Percentiles rank a stretch among this genome's conserved stretches.
Evolutionary conservation across 2,113 vertebrate genomes (phyloP).

Genomic region (Heterocephalus glaber): DNA sequence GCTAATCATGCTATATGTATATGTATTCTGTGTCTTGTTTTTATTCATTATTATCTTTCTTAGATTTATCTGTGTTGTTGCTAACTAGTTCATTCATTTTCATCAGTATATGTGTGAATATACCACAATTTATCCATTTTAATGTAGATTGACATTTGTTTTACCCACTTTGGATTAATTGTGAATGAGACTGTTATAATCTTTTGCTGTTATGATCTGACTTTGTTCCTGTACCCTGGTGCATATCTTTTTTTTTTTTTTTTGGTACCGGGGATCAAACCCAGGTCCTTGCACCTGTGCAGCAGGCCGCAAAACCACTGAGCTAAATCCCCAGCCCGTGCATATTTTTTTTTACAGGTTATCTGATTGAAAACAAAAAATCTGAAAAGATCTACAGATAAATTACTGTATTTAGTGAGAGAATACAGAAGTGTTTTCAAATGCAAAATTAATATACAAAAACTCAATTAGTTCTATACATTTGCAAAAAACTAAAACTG

Average conservation of each 20-base stretch:
- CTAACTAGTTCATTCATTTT: conserved; percentile 31
- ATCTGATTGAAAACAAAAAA: neutral
- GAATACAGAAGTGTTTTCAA: neutral
- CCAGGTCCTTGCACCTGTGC: too few species aligned
- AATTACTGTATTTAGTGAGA: conserved; percentile 26
- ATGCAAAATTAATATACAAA: neutral
- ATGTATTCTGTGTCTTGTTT: neutral
- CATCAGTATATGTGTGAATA: neutral
- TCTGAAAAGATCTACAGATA: conserved; percentile 15
- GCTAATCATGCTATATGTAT: neutral
- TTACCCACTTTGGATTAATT: neutral
- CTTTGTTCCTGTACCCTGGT: neutral
- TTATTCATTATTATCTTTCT: conserved; percentile 1
- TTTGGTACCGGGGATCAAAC: too few species aligned
- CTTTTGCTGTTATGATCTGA: conserved; percentile 9
- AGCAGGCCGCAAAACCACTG: too few species aligned
- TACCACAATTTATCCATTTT: neutral
- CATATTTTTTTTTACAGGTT: conserved; percentile 43
- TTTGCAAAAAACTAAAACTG: conserved; percentile 24
- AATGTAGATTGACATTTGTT: neutral
- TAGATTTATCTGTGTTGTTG: neutral
- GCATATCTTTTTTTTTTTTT: conserved; percentile 32
- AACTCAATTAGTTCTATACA: conserved; percentile 5
- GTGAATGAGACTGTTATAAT: conserved; percentile 3
- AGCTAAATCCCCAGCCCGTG: too few species aligned